Evolutionary conservation across 1,140 invertebrate species (phyloP).

Genomic region (Alviniconcha marisindica): DNA sequence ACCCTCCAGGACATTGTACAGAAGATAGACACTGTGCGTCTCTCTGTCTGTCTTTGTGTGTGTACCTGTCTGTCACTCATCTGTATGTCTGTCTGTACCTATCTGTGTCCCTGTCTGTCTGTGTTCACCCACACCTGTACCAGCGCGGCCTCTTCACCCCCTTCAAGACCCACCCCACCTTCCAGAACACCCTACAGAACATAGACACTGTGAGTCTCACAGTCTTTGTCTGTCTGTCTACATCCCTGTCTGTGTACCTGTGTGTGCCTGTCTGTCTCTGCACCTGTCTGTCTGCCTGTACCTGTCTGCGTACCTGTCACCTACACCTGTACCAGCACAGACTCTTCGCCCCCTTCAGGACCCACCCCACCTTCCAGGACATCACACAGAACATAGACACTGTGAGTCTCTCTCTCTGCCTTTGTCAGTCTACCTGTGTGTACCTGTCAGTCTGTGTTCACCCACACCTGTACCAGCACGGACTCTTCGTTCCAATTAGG

Average conservation of each 20-base stretch:
- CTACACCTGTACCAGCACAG: constrained; percentile 90
- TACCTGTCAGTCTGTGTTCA: constrained; percentile 72
- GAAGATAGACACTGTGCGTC: constrained; percentile 98
- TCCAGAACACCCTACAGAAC: constrained; percentile 97
- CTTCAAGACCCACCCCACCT: constrained; percentile 90
- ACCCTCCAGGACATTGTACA: constrained; percentile 97
- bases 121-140: constrained; percentile 97
- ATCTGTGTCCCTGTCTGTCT: too few relatives aligned
- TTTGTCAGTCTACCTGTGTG: background rate
- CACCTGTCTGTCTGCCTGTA: background rate
- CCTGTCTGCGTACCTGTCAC: background rate
- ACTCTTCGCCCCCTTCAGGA: constrained; percentile 91
- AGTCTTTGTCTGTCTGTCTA: background rate
- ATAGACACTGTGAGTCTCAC: constrained; percentile 94
- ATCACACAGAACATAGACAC: constrained; percentile 97
- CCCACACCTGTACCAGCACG: constrained; percentile 94
- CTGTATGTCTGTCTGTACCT: too few relatives aligned
- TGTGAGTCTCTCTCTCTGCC: constrained; percentile 78
- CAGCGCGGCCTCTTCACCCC: constrained; percentile 93
- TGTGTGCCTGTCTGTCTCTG: background rate
- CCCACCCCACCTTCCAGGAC: constrained; percentile 94
- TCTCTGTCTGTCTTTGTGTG: too few relatives aligned
- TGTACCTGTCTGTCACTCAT: too few relatives aligned
- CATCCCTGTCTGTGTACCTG: background rate
- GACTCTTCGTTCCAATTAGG: constrained; percentile 92